Evolutionary conservation across 2,888 invertebrate genomes (phyloP).

Genomic region (Volucella zonaria): DNA sequence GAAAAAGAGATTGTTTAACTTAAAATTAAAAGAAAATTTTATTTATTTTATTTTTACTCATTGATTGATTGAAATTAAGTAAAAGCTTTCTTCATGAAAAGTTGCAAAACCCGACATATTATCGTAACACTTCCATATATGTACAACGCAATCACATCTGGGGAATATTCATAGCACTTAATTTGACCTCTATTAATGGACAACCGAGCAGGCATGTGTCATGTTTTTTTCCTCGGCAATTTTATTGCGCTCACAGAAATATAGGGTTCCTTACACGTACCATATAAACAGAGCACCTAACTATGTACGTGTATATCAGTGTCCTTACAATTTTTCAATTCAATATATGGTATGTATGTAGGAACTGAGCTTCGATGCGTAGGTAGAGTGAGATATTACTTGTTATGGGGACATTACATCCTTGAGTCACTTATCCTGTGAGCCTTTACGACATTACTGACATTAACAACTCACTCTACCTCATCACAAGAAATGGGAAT

Average conservation of each 20-base stretch:
- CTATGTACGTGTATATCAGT: conserved; percentile 4
- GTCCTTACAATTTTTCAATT: conserved; percentile 32
- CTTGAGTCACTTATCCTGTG: neutral
- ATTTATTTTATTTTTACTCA: no score
- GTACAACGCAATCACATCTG: conserved; percentile 19
- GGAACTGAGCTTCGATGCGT: neutral
- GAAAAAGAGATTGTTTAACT: no score
- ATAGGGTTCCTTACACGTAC: conserved; percentile 29
- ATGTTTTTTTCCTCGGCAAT: conserved; percentile 40
- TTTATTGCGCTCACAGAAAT: conserved; percentile 39
- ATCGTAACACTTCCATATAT: no score
- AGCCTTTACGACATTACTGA: neutral
- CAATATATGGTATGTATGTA: neutral
- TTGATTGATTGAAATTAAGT: no score
- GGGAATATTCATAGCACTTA: conserved; percentile 22
- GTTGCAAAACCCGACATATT: no score
- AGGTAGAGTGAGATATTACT: conserved; percentile 1
- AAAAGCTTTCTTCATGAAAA: no score
- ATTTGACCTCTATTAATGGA: conserved; percentile 42
- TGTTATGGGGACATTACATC: conserved; percentile 12
- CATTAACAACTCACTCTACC: conserved; percentile 63
- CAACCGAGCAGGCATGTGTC: conserved; percentile 37
- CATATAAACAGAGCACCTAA: conserved; percentile 37
- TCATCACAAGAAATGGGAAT: conserved; percentile 48
- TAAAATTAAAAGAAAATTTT: no score